A percentile compares a stretch with the other conserved stretches of the same genome.
Evolutionary conservation across 2,888 invertebrate genomes (phyloP).

Genomic region (Slavum lentiscoides): DNA sequence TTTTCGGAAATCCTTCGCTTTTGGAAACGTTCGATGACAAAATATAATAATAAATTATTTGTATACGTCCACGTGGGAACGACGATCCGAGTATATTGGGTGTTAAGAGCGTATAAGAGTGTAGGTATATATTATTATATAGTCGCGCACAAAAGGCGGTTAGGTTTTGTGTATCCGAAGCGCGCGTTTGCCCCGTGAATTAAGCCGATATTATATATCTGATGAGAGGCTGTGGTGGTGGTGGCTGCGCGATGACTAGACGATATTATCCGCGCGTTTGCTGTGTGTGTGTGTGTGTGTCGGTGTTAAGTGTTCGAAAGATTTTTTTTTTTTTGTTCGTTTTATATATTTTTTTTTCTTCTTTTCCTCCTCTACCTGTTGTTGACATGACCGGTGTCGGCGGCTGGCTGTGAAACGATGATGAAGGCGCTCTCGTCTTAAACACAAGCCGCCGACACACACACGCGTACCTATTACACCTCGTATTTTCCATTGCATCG

Average conservation of each 20-base stretch:
- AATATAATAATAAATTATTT: constrained; percentile 23
- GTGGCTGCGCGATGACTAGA: constrained; percentile 28
- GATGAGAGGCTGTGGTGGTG: constrained; percentile 34
- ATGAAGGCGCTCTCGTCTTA: constrained; percentile 50
- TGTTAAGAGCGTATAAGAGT: constrained; percentile 2
- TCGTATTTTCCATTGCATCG: constrained; percentile 24
- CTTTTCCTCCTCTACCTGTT: constrained; percentile 39
- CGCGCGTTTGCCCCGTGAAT: constrained; percentile 50
- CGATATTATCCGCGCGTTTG: constrained; percentile 36
- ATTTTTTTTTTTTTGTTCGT: constrained; percentile 37
- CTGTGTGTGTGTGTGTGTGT: constrained; percentile 23
- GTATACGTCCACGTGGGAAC: constrained; percentile 22
- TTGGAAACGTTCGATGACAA: no score
- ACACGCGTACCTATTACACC: constrained; percentile 36
- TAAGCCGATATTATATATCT: constrained; percentile 52
- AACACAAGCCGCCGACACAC: constrained; percentile 30
- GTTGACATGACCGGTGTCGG: constrained; percentile 48
- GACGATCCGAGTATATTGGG: constrained; percentile 2
- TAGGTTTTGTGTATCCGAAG: constrained; percentile 26
- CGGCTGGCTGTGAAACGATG: constrained; percentile 43
- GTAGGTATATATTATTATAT: background rate
- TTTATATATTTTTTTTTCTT: constrained; percentile 39
- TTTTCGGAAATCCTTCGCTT: background rate
- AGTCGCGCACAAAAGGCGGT: constrained; percentile 47
- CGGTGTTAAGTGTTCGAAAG: constrained; percentile 51